Evolutionary conservation across 2,113 vertebrate species (phyloP), one percentile per base, ranked within the genome.

Genomic region (Bufo bufo): DNA sequence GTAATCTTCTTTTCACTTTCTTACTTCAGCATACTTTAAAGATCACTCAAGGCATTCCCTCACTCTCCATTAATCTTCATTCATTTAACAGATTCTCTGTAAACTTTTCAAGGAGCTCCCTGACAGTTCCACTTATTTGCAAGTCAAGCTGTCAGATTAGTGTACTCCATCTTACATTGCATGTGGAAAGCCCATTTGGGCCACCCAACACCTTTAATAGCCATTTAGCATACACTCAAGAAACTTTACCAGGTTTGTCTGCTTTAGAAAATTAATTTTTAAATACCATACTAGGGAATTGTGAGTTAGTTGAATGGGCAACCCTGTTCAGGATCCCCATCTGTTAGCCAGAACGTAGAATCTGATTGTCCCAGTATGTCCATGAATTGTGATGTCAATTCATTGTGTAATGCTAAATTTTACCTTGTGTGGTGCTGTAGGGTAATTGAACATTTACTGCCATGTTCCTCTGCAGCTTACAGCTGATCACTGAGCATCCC

Each of bases 21-120:
- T 82, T 45, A 58, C 54, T 81, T 45, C 52, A 59, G 56, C 33
- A 43, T 61, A 58, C 78, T 81, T 81, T 81, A 43, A 59, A 11
- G 16, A 4, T 77, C 75, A 78, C 75, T 54, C 50, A 10, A 23
- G 20, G 50, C 75, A 13, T 78, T 23, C 23, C 79, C 59, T 66
- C 81, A 83, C 58, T 83, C 14, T 65, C 81, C 47, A 63, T 83
- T 49, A 19, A 33, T 81, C 56, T 58, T 52, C 75, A 78, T 78
- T 23, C 49, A 54, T 54, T 78, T 50, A 54, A 54, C 75, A 54
- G 19, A 78, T 78, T 78, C 50, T 54, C 20, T 23, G 47, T 78
- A 78, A 78, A 54, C 75, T 78, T 78, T 75, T 45, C 72, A 49
- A 75, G 72, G 45, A 75, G 72, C 71, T 47, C 71, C 43, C 71